These are phyloP conservation scores for Hirtodrosophila histrioides DNA, from an alignment of 2,888 invertebrate genomes.

Conservation along the genomic window DNA sequence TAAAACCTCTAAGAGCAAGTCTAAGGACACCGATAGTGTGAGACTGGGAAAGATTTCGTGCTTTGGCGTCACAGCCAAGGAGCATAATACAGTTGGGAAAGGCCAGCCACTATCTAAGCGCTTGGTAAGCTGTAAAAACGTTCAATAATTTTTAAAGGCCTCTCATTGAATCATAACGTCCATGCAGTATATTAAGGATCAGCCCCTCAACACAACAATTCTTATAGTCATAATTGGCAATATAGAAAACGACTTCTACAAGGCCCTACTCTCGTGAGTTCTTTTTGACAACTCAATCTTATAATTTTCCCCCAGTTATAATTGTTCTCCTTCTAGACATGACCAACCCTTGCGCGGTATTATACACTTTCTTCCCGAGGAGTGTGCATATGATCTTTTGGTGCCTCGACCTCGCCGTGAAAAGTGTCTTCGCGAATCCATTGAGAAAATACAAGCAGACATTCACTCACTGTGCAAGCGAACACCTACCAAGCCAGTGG, in stretches of 20 bases:
- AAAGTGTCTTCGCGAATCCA: constrained; percentile 45
- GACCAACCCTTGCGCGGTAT: constrained; percentile 71
- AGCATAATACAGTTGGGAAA: constrained; percentile 66
- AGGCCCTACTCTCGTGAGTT: constrained; percentile 58
- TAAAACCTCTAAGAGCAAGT: constrained; percentile 8
- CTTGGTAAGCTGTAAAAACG: constrained; percentile 45
- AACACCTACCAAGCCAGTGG: constrained; percentile 64
- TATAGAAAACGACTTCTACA: constrained; percentile 56
- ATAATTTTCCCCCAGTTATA: background rate
- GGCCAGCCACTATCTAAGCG: constrained; percentile 48
- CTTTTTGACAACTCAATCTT: background rate
- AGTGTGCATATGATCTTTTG: constrained; percentile 68
- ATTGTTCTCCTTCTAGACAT: constrained; percentile 21
- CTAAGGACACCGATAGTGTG: constrained; percentile 32
- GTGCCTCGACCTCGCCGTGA: constrained; percentile 69
- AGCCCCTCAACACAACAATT: constrained; percentile 56
- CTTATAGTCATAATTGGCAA: constrained; percentile 71
- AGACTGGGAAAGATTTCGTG: constrained; percentile 40
- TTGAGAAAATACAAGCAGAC: constrained; percentile 58
- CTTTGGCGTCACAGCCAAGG: constrained; percentile 39
- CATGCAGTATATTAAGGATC: constrained; percentile 69
- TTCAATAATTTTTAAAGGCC: background rate
- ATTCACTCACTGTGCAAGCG: constrained; percentile 64
- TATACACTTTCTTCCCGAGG: constrained; percentile 77
- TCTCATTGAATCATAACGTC: background rate